Conservation (phyloP, 1,140 invertebrate genomes). For the Aethina tumida region DNA sequence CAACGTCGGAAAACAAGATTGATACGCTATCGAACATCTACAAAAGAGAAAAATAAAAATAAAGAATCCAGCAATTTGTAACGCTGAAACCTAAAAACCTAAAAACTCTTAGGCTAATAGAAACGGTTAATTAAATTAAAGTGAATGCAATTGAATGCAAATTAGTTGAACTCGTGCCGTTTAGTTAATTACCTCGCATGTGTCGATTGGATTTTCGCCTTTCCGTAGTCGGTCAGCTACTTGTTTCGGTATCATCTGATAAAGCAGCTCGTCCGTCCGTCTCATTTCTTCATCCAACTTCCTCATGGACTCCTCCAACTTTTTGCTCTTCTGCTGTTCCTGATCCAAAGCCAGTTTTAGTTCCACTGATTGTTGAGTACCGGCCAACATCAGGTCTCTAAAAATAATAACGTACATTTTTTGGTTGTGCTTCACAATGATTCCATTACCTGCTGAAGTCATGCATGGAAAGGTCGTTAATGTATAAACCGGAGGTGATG, state of each 20-base stretch:
- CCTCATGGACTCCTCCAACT: slow-evolving; percentile 91
- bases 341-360: slow-evolving; percentile 91
- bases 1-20: slow-evolving; percentile 93
- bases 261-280: slow-evolving; percentile 86
- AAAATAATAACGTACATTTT: slow-evolving; percentile 17
- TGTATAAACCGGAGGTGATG: slow-evolving; percentile 83
- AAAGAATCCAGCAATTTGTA: slow-evolving; percentile 1
- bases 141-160: too few relatives aligned
- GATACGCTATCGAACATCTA: slow-evolving; percentile 95
- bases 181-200: slow-evolving; percentile 68
- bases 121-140: background rate
- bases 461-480: slow-evolving; percentile 96
- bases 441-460: slow-evolving; percentile 78
- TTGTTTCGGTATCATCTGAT: slow-evolving; percentile 98
- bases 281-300: slow-evolving; percentile 94
- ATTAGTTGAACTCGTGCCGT: too few relatives aligned
- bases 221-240: slow-evolving; percentile 85
- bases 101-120: background rate
- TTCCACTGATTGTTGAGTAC: slow-evolving; percentile 95
- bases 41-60: slow-evolving; percentile 27
- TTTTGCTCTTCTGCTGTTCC: slow-evolving; percentile 93
- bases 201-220: slow-evolving; percentile 89
- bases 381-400: slow-evolving; percentile 90
- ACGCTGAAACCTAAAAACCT: too few relatives aligned
- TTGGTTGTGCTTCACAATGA: slow-evolving; percentile 5